Conservation (phyloP, 2,113 vertebrate genomes). For the Brachirus orientalis region DNA sequence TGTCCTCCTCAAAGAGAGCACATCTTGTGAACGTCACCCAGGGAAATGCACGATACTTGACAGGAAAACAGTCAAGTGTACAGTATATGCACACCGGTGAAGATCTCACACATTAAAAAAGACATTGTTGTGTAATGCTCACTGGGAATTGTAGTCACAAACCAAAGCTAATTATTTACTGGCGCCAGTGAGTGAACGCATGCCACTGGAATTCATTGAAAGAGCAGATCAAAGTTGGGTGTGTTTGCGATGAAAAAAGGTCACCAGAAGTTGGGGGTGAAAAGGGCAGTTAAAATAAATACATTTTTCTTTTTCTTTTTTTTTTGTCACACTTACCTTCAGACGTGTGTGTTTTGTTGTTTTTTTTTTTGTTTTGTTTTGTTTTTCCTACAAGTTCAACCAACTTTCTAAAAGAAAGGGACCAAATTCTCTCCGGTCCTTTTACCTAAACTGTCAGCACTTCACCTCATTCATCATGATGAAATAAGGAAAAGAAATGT, state of each 20-base stretch:
- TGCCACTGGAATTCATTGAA: conserved; percentile 1
- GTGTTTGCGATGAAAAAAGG: not conserved
- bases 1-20: conserved; percentile 5
- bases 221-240: conserved; percentile 28
- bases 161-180: conserved; percentile 23
- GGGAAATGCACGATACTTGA: not conserved
- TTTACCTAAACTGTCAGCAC: conserved; percentile 51
- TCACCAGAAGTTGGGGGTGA: not conserved
- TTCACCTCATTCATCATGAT: conserved; percentile 45
- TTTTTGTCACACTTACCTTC: conserved; percentile 12
- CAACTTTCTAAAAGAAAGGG: conserved; percentile 17
- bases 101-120: conserved; percentile 5
- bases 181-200: conserved; percentile 18
- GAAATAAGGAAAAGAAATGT: conserved; percentile 52
- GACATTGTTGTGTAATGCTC: not conserved
- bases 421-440: conserved; percentile 22
- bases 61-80: not conserved
- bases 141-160: conserved; percentile 6
- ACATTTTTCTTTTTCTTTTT: conserved; percentile 13
- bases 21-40: conserved; percentile 7
- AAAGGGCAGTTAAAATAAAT: conserved; percentile 11
- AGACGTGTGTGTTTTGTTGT: conserved; percentile 7
- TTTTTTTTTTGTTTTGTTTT: no score
- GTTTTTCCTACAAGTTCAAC: conserved; percentile 15
- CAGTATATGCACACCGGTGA: not conserved